A percentile compares a stretch with the other conserved stretches of the same genome.
Evolutionary conservation across 2,113 vertebrate species (phyloP).

Genomic region (Pyxicephalus adspersus): DNA sequence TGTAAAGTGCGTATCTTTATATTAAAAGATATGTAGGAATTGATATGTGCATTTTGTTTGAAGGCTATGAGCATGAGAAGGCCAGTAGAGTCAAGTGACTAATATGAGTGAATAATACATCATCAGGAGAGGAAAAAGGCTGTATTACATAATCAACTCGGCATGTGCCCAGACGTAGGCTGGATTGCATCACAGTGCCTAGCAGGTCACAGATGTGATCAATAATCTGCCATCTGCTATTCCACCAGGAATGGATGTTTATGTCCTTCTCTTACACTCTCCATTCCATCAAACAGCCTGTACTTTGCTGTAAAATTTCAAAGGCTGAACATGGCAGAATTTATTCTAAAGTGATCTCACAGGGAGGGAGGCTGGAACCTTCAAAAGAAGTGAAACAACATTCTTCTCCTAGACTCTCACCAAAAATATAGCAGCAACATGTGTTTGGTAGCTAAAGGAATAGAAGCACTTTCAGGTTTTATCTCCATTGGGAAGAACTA

Average conservation of each 20-base stretch:
- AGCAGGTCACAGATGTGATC: constrained; percentile 42
- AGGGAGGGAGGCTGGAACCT: background rate
- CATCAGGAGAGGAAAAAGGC: constrained; percentile 20
- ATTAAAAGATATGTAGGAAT: no score
- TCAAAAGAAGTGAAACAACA: background rate
- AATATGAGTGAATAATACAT: constrained; percentile 9
- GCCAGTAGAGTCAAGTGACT: constrained; percentile 10
- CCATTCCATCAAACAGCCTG: constrained; percentile 28
- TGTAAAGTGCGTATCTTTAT: no score
- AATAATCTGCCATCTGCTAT: constrained; percentile 44
- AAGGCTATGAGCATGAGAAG: background rate
- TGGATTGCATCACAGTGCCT: constrained; percentile 37
- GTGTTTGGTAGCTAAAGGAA: no score
- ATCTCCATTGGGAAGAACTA: no score
- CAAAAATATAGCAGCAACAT: no score
- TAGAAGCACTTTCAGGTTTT: no score
- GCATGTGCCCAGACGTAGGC: constrained; percentile 25
- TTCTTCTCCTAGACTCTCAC: no score
- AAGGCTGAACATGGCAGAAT: background rate
- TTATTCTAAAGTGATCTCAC: constrained; percentile 1
- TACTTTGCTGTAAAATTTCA: constrained; percentile 24
- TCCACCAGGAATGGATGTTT: constrained; percentile 38
- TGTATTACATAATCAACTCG: constrained; percentile 23
- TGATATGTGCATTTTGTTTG: background rate
- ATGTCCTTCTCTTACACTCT: constrained; percentile 37